These are phyloP conservation scores for Zhengitettix transpicula DNA, from an alignment of 2,888 invertebrate genomes.

Conservation along the genomic window DNA sequence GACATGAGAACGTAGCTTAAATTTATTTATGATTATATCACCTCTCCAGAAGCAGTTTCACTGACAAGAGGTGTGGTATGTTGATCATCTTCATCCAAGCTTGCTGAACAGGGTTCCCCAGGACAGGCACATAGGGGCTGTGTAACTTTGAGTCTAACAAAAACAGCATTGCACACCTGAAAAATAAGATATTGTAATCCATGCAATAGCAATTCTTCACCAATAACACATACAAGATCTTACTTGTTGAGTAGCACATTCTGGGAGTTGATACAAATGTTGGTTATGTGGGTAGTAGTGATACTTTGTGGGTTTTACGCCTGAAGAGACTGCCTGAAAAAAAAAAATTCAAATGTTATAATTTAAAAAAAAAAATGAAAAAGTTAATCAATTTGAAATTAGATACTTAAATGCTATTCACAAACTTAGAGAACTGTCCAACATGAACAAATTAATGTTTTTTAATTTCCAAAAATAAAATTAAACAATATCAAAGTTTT, in stretches of 20 bases:
- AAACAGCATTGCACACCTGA: constrained; percentile 83
- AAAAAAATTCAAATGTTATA: background rate
- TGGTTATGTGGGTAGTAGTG: constrained; percentile 90
- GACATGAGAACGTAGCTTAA: too few species aligned
- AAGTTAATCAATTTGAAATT: too few species aligned
- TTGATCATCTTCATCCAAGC: constrained; percentile 74
- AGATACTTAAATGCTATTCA: too few species aligned
- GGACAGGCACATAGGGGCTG: constrained; percentile 87
- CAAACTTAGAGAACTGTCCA: too few species aligned
- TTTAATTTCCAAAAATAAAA: too few species aligned
- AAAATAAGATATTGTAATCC: constrained; percentile 13
- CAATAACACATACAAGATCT: background rate
- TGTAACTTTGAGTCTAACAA: constrained; percentile 79
- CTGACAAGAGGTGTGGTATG: constrained; percentile 78
- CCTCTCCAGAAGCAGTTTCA: background rate
- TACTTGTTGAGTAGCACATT: constrained; percentile 87
- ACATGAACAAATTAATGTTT: too few species aligned
- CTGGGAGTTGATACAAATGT: constrained; percentile 79
- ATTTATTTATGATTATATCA: too few species aligned
- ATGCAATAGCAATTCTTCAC: background rate
- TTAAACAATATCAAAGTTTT: too few species aligned
- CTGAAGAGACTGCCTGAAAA: constrained; percentile 36
- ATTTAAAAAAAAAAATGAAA: too few species aligned
- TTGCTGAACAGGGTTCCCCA: constrained; percentile 80
- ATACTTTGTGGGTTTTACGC: constrained; percentile 73